phyloP scores from a whole-genome alignment of 2,113 vertebrate genomes.

The Chaenocephalus aceratus region DNA sequence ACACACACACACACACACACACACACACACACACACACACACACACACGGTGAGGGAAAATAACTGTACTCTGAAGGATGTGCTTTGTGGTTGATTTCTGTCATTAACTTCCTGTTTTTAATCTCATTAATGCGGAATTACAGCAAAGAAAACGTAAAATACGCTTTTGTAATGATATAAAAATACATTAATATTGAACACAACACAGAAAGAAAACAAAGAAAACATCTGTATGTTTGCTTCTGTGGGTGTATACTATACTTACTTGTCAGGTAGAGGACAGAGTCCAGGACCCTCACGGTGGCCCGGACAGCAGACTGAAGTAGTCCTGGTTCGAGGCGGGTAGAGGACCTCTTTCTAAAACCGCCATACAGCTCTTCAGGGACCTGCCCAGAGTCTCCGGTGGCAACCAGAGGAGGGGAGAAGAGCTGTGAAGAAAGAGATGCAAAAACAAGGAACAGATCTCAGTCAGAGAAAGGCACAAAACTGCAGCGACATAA shows the following conservation, averaged over 20 bases:
- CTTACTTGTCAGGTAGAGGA: slow-evolving; percentile 91
- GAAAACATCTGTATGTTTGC: background rate
- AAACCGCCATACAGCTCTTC: slow-evolving; percentile 85
- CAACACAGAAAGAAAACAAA: background rate
- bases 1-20: too few relatives aligned
- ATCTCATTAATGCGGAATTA: background rate
- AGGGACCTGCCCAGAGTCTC: slow-evolving; percentile 77
- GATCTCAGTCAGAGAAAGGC: background rate
- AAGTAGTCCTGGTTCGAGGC: slow-evolving; percentile 45
- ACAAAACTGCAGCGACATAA: background rate
- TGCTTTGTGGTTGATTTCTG: background rate
- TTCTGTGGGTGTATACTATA: background rate
- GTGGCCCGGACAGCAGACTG: slow-evolving; percentile 60
- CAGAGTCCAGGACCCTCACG: slow-evolving; percentile 88
- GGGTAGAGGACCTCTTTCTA: slow-evolving; percentile 76
- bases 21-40: background rate
- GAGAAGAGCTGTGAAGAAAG: slow-evolving; percentile 22
- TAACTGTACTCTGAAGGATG: background rate
- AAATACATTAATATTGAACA: background rate
- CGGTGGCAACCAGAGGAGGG: slow-evolving; percentile 66
- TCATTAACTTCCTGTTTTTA: background rate
- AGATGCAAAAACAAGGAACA: background rate
- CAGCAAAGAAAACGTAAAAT: background rate
- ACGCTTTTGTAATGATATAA: background rate
- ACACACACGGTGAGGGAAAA: background rate